Evolutionary conservation across 2,888 invertebrate species (phyloP), one percentile per base, ranked within the genome.

Genomic region (Leucoma salicis): DNA sequence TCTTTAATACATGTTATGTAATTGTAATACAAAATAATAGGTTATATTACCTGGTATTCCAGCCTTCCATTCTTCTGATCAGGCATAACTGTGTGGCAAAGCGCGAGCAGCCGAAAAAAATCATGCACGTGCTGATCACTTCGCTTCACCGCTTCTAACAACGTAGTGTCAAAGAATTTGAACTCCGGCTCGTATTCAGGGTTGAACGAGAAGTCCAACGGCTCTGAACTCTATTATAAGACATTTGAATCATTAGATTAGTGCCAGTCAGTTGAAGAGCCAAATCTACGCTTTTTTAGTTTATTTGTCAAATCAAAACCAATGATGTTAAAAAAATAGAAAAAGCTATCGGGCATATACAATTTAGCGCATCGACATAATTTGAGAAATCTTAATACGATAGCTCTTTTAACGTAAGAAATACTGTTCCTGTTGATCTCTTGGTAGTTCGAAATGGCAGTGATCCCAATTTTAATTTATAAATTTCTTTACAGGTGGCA

Each of bases 71-170:
- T 93, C 70, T 95, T 95, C 63, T 94, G 94, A 71, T 97, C 98
- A 0, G 99, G 96, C 99, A 99, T 99, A 37, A 99, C 99, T 1
- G 99, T 99, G 78, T 99, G 99, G 78, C 99, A 99, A 21, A 99
- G 91, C 1, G 99, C 97, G 54, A 99, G 91, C 42, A 99, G 90
- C 28, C 95, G 93, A 91, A 99, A 99, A 91, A 99, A 99, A 70
- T 93, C 94, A 74, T 95, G 94, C 28, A 94, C 94, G 70, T 95
- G 92, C 32, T 89, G 83, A 73, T 97, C 94, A 45, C 94, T 93
- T 25, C 92, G 90, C 57, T 90, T 91, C 31, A 98, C 96, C 10
- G 96, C 96, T 43, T 96, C 95, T 64, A 98, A 82, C 40, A 99
- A 90, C 31, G 93, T 92, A 43, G 92, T 88, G 88, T 99, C 99